Conservation (phyloP, 2,888 invertebrate genomes). For the Hydroisotoma schaefferi region DNA sequence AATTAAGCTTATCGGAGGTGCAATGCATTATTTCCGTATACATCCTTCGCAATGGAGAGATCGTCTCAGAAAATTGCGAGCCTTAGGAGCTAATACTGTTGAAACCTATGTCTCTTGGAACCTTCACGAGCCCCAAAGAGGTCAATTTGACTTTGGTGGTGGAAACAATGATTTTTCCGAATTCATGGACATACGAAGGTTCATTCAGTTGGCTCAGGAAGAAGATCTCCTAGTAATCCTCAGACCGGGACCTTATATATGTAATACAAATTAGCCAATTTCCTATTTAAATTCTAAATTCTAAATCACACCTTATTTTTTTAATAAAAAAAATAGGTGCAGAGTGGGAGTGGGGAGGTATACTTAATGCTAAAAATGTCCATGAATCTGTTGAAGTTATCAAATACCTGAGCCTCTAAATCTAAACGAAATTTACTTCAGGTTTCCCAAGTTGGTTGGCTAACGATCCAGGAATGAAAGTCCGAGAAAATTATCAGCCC, state of each 20-base stretch:
- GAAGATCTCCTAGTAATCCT: conserved; percentile 57
- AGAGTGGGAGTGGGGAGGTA: conserved; percentile 4
- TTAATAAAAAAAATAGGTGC: too few relatives aligned
- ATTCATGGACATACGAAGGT: conserved; percentile 51
- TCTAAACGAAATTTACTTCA: too few relatives aligned
- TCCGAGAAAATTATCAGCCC: conserved; percentile 53
- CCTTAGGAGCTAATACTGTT: conserved; percentile 56
- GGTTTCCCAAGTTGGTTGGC: conserved; percentile 57
- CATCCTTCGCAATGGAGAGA: conserved; percentile 57
- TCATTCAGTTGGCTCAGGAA: conserved; percentile 54
- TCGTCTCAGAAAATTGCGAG: conserved; percentile 55
- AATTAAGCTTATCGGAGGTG: conserved; percentile 56
- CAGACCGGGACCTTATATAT: conserved; percentile 51
- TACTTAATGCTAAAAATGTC: not conserved
- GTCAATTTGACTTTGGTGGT: conserved; percentile 52
- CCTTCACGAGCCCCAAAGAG: conserved; percentile 52
- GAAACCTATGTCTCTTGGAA: conserved; percentile 52
- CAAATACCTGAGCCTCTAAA: too few relatives aligned
- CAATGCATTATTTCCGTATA: conserved; percentile 58
- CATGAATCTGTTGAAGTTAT: not conserved
- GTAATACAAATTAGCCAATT: too few relatives aligned
- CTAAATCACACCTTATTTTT: too few relatives aligned
- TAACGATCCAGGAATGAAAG: conserved; percentile 55
- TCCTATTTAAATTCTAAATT: too few relatives aligned
- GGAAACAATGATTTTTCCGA: conserved; percentile 50